Conservation (phyloP, 92 coral and sea anemone species). For the Phymanthus crucifer region DNA sequence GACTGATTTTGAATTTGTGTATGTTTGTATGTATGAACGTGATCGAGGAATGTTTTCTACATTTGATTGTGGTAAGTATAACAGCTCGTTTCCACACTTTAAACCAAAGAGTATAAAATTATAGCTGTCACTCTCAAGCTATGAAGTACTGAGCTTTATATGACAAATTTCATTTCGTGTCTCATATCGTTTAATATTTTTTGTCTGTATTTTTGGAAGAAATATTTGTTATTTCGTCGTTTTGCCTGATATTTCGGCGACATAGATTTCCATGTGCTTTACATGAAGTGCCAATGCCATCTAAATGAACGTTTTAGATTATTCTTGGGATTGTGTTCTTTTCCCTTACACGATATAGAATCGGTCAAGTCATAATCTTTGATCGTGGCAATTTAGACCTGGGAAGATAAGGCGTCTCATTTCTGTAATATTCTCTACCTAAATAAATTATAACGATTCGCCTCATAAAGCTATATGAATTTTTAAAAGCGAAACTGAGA, state of each 20-base stretch:
- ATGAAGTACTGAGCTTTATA: not conserved
- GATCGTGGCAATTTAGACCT: not conserved
- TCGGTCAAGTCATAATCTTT: not conserved
- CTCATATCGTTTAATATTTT: not conserved
- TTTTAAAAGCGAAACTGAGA: conserved; percentile 2
- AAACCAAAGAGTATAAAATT: not conserved
- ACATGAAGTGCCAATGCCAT: not conserved
- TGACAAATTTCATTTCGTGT: not conserved
- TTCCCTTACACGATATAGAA: not conserved
- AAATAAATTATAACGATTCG: conserved; percentile 9
- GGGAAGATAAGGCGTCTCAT: conserved; percentile 7
- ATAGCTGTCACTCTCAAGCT: not conserved
- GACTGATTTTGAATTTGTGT: not conserved
- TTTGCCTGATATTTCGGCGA: not conserved
- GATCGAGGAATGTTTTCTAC: not conserved
- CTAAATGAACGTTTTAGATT: not conserved
- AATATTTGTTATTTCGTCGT: not conserved
- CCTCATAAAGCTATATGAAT: conserved; percentile 9
- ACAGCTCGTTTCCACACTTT: not conserved
- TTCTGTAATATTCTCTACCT: conserved; percentile 6
- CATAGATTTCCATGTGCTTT: not conserved
- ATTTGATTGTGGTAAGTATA: not conserved
- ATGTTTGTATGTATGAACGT: not conserved
- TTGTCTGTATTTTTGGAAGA: not conserved
- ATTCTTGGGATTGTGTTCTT: not conserved